Percentiles rank a stretch among this genome's conserved stretches.
These are phyloP conservation scores for Holotrichia oblita DNA, from an alignment of 1,140 invertebrate genomes.

Conservation along the genomic window DNA sequence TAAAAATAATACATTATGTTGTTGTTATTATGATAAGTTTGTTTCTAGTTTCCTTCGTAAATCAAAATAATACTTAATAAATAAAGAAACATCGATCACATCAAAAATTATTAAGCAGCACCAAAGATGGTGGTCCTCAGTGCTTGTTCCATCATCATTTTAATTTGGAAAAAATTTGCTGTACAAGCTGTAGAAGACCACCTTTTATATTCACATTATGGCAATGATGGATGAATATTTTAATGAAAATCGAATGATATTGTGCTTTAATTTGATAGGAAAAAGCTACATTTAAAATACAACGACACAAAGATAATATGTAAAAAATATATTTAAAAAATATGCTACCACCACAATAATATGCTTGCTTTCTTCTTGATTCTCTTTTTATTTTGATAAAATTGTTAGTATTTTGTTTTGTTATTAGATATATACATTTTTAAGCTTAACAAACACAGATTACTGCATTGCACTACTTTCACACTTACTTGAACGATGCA, in stretches of 20 bases:
- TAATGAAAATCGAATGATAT: background rate
- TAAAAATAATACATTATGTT: too few species aligned
- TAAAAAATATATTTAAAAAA: background rate
- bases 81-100: constrained; percentile 14
- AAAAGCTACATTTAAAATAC: constrained; percentile 2
- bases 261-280: background rate
- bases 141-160: background rate
- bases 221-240: background rate
- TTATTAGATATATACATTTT: background rate
- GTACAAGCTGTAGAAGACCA: background rate
- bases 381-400: background rate
- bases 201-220: background rate
- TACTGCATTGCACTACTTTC: background rate
- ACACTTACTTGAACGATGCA: too few species aligned
- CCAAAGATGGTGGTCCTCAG: background rate
- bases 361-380: background rate
- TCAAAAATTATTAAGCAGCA: background rate
- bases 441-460: constrained; percentile 14
- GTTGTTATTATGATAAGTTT: too few species aligned
- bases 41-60: too few species aligned
- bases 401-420: background rate
- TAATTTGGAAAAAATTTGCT: background rate
- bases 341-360: constrained; percentile 3
- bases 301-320: background rate
- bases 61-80: too few species aligned